These are phyloP conservation scores for Sus scrofa DNA, from an alignment of 2,113 vertebrate genomes.

Conservation along the genomic window DNA sequence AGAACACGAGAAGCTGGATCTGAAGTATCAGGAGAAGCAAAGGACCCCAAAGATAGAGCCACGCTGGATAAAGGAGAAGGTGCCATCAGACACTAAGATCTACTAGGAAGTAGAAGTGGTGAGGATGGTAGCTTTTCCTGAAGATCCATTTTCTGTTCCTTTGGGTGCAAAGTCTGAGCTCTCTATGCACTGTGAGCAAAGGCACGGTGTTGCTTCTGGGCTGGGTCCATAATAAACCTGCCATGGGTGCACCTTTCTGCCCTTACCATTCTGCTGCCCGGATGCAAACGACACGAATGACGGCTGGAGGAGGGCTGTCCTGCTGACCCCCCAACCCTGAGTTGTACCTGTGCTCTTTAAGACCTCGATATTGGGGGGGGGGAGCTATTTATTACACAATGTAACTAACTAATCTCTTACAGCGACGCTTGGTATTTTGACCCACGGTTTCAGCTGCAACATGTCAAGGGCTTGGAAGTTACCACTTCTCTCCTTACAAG, in stretches of 20 bases:
- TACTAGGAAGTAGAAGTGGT: background rate
- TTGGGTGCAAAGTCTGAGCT: background rate
- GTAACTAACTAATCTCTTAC: background rate
- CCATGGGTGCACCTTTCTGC: rapidly evolving
- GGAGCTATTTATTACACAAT: background rate
- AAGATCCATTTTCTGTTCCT: background rate
- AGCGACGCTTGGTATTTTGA: background rate
- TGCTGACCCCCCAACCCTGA: background rate
- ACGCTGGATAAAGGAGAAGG: background rate
- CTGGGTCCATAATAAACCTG: too few species aligned
- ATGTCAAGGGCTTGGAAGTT: background rate
- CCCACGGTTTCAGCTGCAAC: background rate
- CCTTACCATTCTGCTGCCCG: background rate
- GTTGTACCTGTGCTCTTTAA: background rate
- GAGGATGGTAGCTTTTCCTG: background rate
- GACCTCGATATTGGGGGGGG: background rate
- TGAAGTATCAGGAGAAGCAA: background rate
- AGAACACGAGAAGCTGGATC: background rate
- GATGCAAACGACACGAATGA: background rate
- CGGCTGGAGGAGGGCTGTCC: background rate
- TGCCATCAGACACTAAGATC: background rate
- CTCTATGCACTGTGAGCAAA: background rate
- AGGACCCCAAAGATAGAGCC: background rate
- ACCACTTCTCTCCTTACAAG: background rate
- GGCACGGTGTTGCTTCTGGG: background rate